A percentile compares a stretch with the other conserved stretches of the same genome.
phyloP scores from a whole-genome alignment of 2,888 invertebrate genomes.

The Caenorhabditis sp. region DNA sequence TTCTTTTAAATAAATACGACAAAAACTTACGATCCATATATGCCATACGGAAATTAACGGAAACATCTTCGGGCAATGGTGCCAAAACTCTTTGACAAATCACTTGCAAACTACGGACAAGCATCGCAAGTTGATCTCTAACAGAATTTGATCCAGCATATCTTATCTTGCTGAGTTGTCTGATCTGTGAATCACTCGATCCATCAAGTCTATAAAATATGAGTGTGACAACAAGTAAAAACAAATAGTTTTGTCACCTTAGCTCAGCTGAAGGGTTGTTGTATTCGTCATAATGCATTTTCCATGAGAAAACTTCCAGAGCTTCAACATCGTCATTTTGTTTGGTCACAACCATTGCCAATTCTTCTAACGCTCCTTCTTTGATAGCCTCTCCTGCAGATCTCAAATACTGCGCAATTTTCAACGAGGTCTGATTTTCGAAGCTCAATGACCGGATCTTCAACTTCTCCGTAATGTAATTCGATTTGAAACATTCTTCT shows the following conservation, averaged over 20 bases:
- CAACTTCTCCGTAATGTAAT: constrained; percentile 18
- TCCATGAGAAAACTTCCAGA: constrained; percentile 23
- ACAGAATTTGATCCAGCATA: constrained; percentile 9
- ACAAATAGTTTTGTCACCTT: background rate
- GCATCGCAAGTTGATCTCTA: constrained; percentile 15
- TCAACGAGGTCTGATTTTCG: background rate
- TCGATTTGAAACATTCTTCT: constrained; percentile 14
- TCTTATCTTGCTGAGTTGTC: background rate
- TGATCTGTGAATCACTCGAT: background rate
- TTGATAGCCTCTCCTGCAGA: constrained; percentile 6
- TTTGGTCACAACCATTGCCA: constrained; percentile 13
- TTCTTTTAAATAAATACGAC: background rate
- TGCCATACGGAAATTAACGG: constrained; percentile 7
- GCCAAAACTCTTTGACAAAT: constrained; percentile 8
- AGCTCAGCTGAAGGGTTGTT: constrained; percentile 5
- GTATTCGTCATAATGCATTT: constrained; percentile 14
- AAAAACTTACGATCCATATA: constrained; percentile 9
- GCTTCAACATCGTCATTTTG: constrained; percentile 7
- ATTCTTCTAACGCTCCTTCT: constrained; percentile 12
- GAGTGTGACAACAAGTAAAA: background rate
- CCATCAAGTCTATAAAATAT: background rate
- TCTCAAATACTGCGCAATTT: background rate
- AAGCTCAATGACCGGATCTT: constrained; percentile 12
- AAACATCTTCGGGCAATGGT: constrained; percentile 7
- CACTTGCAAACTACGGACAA: constrained; percentile 10